Conservation (phyloP, 37 sponge, comb jelly and placozoan species). For the Aplysina aerophoba region DNA sequence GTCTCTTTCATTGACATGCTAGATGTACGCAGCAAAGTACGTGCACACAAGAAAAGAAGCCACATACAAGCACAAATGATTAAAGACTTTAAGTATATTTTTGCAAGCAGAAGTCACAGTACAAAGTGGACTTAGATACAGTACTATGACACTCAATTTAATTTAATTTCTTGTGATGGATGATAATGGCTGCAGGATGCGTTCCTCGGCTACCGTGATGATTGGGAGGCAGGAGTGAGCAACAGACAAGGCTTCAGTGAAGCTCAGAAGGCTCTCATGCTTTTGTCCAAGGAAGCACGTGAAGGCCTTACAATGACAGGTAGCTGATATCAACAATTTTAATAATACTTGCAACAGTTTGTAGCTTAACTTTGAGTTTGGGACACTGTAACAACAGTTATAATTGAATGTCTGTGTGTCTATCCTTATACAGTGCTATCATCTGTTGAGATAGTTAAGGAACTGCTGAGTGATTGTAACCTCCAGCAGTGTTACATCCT, state of each 20-base stretch:
- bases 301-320: slow-evolving; percentile 2
- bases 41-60: slow-evolving; percentile 40
- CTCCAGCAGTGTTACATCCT: not conserved
- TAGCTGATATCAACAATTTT: no score
- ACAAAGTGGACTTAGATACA: no score
- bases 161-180: no score
- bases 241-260: not conserved
- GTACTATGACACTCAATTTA: no score
- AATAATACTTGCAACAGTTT: no score
- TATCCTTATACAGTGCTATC: not conserved
- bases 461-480: not conserved
- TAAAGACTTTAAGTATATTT: slow-evolving; percentile 39
- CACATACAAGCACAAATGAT: slow-evolving; percentile 40
- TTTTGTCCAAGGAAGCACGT: not conserved
- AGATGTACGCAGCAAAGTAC: slow-evolving; percentile 48
- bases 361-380: no score
- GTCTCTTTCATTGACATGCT: slow-evolving; percentile 53
- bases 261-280: slow-evolving; percentile 24
- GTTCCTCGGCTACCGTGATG: not conserved
- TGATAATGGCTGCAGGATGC: slow-evolving; percentile 11
- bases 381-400: not conserved
- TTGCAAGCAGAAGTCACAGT: no score
- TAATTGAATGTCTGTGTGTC: not conserved
- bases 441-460: not conserved
- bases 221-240: not conserved